These are phyloP conservation scores for Sebastes hubbsi DNA, from an alignment of 2,797 vertebrate genomes.

Conservation along the genomic window DNA sequence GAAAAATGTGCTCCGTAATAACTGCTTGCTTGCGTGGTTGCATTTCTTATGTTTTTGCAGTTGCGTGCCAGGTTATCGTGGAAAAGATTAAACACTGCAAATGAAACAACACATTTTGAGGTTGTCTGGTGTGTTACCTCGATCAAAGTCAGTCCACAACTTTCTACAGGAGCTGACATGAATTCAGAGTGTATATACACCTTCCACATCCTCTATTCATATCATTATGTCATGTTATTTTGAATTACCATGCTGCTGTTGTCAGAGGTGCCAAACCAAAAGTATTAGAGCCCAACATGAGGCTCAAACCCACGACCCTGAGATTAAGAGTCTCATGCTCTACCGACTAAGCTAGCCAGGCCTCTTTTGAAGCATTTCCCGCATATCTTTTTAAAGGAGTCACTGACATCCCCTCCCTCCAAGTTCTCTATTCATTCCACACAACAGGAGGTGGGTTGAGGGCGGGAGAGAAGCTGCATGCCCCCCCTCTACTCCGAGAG, in stretches of 20 bases:
- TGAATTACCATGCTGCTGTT: accelerated
- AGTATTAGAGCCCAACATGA: constrained; percentile 67
- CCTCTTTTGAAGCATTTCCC: accelerated
- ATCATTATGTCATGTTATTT: not conserved
- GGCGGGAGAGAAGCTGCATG: not conserved
- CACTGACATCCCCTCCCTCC: not conserved
- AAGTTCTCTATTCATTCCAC: not conserved
- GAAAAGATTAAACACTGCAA: not conserved
- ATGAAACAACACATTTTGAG: not conserved
- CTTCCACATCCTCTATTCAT: not conserved
- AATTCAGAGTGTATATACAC: not conserved
- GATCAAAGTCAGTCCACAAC: not conserved
- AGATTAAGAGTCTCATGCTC: constrained; percentile 60
- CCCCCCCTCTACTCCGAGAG: not conserved
- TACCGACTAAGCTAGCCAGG: constrained; percentile 49
- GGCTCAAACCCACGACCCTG: constrained; percentile 49
- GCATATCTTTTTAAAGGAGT: not conserved
- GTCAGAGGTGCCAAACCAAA: not conserved
- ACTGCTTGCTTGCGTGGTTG: not conserved
- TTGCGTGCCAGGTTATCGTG: not conserved
- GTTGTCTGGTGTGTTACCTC: not conserved
- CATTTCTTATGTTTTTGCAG: not conserved
- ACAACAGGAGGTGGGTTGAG: not conserved
- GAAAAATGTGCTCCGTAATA: not conserved
- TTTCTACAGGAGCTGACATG: not conserved